Base-by-base conservation (phyloP, 2,888 invertebrate species). In the Apamea monoglypha region DNA sequence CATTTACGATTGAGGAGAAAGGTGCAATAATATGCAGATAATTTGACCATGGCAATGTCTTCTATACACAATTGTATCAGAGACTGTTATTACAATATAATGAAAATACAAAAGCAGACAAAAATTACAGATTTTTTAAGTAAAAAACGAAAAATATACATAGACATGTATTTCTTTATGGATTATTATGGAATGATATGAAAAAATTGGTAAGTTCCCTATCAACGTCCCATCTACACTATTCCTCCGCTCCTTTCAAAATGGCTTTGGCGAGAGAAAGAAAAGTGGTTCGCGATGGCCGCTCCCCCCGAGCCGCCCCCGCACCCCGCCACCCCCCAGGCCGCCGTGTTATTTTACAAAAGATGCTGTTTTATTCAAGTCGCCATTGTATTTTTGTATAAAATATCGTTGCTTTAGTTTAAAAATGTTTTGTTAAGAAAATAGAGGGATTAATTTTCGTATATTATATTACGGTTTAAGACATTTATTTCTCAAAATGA, bases 201-300 rank as follows among this genome's bases (percentile, higher is more conserved):
- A n/a, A n/a, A n/a, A n/a, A n/a, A n/a, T n/a, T n/a, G n/a, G n/a
- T 1, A 25, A 21, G 21, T 56, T 56, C 25, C 25, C 0, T 21
- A 21, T 32, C 7, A 8, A 69, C 1, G 36, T 29, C 90, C 2
- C 86, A 91, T 94, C 95, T 93, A 92, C 76, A 79, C 70, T 79
- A 91, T 81, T 69, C 86, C 71, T 21, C 59, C 90, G 90, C 78
- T 82, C 87, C 91, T 91, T 91, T 92, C 91, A 89, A 93, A 89
- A 89, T 90, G 89, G 89, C 89, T 89, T 89, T 89, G 94, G 94
- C 95, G 94, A 95, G 94, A 94, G 95, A 95, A 95, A 95, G 95
- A 95, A 95, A 94, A 94, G 93, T 94, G 94, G 93, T 92, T 92
- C 92, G 89, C 92, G 92, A 92, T 92, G 92, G 92, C 93, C 92